Evolutionary conservation across 2,888 invertebrate genomes (phyloP).

Genomic region (Agelastica alni): DNA sequence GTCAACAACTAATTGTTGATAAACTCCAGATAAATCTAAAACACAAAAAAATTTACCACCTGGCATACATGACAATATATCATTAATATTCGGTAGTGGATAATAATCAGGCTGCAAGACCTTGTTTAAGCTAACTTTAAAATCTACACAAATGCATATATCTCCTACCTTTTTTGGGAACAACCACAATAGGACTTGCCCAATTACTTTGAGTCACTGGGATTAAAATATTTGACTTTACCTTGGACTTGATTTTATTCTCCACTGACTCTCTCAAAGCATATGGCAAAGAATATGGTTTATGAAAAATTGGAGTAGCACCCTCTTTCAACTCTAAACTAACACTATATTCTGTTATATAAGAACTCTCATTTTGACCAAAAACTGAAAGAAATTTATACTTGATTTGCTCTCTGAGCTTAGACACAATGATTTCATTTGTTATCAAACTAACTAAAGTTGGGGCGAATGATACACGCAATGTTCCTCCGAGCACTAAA

Average conservation of each 20-base stretch:
- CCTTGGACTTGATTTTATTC: slow-evolving; percentile 30
- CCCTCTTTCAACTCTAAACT: slow-evolving; percentile 12
- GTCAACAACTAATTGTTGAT: too few relatives aligned
- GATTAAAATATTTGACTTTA: slow-evolving; percentile 30
- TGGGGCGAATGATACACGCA: too few relatives aligned
- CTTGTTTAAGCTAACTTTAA: too few relatives aligned
- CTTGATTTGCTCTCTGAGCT: not conserved
- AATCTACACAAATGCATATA: slow-evolving; percentile 38
- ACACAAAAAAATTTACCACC: too few relatives aligned
- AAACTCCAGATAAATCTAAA: too few relatives aligned
- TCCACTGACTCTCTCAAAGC: slow-evolving; percentile 34
- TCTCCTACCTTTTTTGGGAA: slow-evolving; percentile 39
- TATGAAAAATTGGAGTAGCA: slow-evolving; percentile 13
- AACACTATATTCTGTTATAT: slow-evolving; percentile 7
- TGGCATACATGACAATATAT: too few relatives aligned
- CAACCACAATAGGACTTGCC: slow-evolving; percentile 45
- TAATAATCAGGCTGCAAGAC: too few relatives aligned
- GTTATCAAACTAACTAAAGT: not conserved
- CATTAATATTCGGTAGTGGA: too few relatives aligned
- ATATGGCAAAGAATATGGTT: slow-evolving; percentile 35
- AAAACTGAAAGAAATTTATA: slow-evolving; percentile 1
- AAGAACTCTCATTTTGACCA: not conserved
- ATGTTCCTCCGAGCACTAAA: too few relatives aligned
- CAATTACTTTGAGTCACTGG: slow-evolving; percentile 38
- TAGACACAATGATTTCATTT: not conserved